These are phyloP conservation scores for Cynodonichthys magdalenae DNA, from an alignment of 2,797 vertebrate species.

Conservation along the genomic window DNA sequence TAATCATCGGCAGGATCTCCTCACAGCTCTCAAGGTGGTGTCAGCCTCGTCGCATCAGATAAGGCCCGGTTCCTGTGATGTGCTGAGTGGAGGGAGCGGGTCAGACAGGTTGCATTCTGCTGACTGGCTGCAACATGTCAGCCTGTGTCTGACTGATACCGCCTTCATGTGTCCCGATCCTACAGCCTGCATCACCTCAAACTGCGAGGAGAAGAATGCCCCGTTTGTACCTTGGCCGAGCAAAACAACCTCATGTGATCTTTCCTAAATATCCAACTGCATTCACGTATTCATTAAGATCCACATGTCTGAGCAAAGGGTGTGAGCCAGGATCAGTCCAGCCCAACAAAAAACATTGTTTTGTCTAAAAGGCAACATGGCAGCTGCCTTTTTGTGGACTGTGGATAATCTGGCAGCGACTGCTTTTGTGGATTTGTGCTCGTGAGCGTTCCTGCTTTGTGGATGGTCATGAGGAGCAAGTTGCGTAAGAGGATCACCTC, in stretches of 20 bases:
- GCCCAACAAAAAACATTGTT: conserved; percentile 60
- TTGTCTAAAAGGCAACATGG: conserved; percentile 55
- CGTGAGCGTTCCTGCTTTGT: conserved; percentile 54
- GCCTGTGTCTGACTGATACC: conserved; percentile 40
- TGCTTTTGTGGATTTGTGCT: conserved; percentile 65
- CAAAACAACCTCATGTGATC: conserved; percentile 68
- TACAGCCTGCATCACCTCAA: conserved; percentile 34
- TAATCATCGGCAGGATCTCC: conserved; percentile 62
- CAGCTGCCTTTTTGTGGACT: conserved; percentile 55
- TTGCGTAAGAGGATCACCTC: conserved; percentile 73
- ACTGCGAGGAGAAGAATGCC: conserved; percentile 48
- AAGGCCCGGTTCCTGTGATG: conserved; percentile 49
- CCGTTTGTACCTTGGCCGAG: conserved; percentile 46
- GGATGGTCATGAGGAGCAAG: conserved; percentile 62
- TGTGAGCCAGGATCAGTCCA: conserved; percentile 45
- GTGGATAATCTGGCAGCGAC: conserved; percentile 64
- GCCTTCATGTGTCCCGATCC: conserved; percentile 40
- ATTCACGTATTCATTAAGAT: conserved; percentile 58
- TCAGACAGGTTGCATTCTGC: conserved; percentile 66
- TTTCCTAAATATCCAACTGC: conserved; percentile 58
- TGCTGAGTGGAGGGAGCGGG: conserved; percentile 55
- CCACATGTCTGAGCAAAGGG: conserved; percentile 36
- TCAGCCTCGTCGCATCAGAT: conserved; percentile 69
- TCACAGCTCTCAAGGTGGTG: conserved; percentile 61
- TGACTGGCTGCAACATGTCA: conserved; percentile 63